A percentile compares a stretch with the other conserved stretches of the same genome.
Conservation (phyloP, 2,797 vertebrate species). For the Ataeniobius toweri region DNA sequence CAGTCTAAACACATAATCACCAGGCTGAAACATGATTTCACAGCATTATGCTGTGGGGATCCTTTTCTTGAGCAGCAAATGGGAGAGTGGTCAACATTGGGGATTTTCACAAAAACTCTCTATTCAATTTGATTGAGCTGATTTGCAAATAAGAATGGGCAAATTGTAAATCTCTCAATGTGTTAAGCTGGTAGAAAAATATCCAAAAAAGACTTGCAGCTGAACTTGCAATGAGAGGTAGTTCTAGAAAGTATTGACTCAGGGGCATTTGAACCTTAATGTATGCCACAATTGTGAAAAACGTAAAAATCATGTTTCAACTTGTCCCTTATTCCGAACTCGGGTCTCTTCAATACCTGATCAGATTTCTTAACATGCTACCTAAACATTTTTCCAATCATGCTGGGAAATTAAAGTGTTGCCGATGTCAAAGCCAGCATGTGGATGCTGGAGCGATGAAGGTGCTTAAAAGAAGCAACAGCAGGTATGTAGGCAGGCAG, state of each 20-base stretch:
- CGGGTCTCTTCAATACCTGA: not conserved
- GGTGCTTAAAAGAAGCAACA: not conserved
- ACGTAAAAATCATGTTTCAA: not conserved
- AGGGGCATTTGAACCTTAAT: not conserved
- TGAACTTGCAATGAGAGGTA: not conserved
- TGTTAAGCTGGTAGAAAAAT: not conserved
- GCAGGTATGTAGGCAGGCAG: not conserved
- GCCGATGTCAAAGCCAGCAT: not conserved
- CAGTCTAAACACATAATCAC: no score
- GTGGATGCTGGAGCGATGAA: not conserved
- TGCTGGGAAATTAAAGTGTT: not conserved
- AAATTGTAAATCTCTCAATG: not conserved
- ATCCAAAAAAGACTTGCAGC: not conserved
- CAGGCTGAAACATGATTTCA: no score
- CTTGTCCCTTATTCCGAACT: not conserved
- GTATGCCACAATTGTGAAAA: not conserved
- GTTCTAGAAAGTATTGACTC: not conserved
- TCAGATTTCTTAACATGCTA: not conserved
- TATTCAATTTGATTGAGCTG: not conserved
- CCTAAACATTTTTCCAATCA: not conserved
- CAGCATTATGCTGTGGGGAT: no score
- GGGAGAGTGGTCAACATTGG: no score
- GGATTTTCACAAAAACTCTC: not conserved
- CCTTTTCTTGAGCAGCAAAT: no score
- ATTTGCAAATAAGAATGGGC: not conserved